Evolutionary conservation across 2,797 vertebrate species (phyloP).

Genomic region (Florisuga fusca): DNA sequence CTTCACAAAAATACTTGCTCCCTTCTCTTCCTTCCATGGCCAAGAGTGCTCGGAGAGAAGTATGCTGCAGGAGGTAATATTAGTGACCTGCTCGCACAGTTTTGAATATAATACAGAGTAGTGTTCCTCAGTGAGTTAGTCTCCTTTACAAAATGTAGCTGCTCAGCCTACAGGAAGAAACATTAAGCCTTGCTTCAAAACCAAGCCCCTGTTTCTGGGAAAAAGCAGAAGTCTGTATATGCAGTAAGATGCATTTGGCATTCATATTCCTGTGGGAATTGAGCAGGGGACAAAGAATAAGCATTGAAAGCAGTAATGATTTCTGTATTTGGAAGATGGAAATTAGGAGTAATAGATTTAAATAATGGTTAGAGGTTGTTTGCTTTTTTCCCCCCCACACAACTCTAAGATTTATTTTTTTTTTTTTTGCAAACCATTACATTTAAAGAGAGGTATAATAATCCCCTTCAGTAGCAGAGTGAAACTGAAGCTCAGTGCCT

Average conservation of each 20-base stretch:
- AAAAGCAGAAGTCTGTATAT: background rate
- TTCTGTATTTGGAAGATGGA: background rate
- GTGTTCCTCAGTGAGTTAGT: background rate
- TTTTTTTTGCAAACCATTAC: background rate
- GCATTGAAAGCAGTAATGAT: background rate
- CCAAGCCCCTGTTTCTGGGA: background rate
- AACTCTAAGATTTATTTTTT: background rate
- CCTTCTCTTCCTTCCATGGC: background rate
- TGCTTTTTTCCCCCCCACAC: background rate
- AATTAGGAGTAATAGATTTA: background rate
- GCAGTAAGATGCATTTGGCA: background rate
- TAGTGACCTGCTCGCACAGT: accelerated
- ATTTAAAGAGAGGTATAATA: background rate
- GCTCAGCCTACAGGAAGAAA: background rate
- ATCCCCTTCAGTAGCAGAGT: background rate
- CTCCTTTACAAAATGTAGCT: background rate
- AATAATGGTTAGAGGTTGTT: background rate
- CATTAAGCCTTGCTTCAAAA: conserved; percentile 8
- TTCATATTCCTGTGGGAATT: conserved; percentile 11
- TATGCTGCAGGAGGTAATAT: background rate
- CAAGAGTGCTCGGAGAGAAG: too few species aligned
- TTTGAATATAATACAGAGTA: background rate
- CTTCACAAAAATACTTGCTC: background rate
- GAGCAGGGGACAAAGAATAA: background rate
- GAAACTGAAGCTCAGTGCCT: background rate